Evolutionary conservation across 2,797 vertebrate species (phyloP).

Genomic region (Esox lucius): DNA sequence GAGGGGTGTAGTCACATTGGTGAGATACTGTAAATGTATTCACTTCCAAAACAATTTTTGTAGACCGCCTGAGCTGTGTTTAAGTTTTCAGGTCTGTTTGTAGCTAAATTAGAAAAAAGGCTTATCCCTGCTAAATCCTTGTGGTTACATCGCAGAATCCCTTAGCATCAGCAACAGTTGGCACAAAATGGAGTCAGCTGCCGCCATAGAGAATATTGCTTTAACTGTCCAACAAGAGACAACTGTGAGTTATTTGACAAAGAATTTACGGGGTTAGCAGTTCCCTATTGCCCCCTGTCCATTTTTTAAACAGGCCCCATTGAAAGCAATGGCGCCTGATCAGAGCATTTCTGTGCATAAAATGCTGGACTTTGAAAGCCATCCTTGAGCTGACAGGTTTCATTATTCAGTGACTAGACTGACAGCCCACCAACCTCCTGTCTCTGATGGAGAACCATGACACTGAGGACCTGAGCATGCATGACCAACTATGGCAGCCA

Average conservation of each 20-base stretch:
- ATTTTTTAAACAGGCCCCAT: slow-evolving; percentile 16
- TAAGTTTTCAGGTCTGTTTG: slow-evolving; percentile 1
- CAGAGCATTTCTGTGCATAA: slow-evolving; percentile 6
- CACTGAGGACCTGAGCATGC: not conserved
- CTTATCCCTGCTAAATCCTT: slow-evolving; percentile 3
- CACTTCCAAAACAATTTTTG: slow-evolving; percentile 3
- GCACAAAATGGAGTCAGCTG: slow-evolving; percentile 4
- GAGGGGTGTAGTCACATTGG: no score
- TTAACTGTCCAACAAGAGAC: not conserved
- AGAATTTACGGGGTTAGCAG: slow-evolving; percentile 6
- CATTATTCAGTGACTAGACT: slow-evolving; percentile 19
- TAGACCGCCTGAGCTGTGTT: slow-evolving; percentile 11
- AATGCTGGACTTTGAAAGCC: slow-evolving; percentile 8
- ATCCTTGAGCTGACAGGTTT: slow-evolving; percentile 17
- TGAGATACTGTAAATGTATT: not conserved
- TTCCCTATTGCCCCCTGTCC: slow-evolving; percentile 5
- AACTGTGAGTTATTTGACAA: slow-evolving; percentile 1
- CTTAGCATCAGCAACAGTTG: not conserved
- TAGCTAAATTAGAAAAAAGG: not conserved
- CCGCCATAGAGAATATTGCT: not conserved
- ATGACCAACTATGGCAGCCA: slow-evolving; percentile 4
- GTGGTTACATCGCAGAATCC: not conserved
- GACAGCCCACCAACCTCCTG: slow-evolving; percentile 9
- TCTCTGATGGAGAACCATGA: slow-evolving; percentile 5
- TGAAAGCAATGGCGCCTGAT: slow-evolving; percentile 3